phyloP scores from a whole-genome alignment of 2,113 vertebrate species.

The Spilogale gracilis region DNA sequence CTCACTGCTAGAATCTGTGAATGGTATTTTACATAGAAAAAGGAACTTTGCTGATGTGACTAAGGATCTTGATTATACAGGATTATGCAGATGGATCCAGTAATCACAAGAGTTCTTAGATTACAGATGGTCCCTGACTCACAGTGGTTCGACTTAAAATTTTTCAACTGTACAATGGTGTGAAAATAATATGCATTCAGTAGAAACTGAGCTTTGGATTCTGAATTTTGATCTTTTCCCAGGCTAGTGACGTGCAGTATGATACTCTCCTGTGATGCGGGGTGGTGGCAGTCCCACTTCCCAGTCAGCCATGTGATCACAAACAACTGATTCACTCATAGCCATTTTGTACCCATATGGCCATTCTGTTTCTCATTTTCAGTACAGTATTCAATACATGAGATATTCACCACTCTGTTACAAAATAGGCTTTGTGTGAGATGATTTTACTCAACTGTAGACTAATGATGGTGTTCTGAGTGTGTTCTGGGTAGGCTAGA shows the following conservation, averaged over 20 bases:
- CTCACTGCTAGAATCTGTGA: background rate
- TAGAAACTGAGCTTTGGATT: background rate
- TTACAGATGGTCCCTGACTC: background rate
- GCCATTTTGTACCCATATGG: background rate
- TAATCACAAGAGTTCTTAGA: background rate
- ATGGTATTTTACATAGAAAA: background rate
- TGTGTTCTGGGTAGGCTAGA: background rate
- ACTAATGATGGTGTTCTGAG: background rate
- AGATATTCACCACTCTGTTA: background rate
- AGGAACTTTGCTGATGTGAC: background rate
- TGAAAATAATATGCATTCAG: background rate
- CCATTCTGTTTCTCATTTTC: background rate
- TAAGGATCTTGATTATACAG: background rate
- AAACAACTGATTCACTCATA: background rate
- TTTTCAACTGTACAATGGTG: background rate
- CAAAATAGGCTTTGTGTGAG: background rate
- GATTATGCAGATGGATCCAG: background rate
- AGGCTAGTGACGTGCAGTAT: background rate
- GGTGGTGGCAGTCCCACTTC: background rate
- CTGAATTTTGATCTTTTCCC: background rate
- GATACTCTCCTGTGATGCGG: background rate
- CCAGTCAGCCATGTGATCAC: background rate
- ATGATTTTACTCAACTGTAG: background rate
- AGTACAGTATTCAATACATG: background rate
- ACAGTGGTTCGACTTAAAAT: background rate